These are phyloP conservation scores for Poeciliopsis retropinna DNA, from an alignment of 2,113 vertebrate genomes.

Conservation along the genomic window DNA sequence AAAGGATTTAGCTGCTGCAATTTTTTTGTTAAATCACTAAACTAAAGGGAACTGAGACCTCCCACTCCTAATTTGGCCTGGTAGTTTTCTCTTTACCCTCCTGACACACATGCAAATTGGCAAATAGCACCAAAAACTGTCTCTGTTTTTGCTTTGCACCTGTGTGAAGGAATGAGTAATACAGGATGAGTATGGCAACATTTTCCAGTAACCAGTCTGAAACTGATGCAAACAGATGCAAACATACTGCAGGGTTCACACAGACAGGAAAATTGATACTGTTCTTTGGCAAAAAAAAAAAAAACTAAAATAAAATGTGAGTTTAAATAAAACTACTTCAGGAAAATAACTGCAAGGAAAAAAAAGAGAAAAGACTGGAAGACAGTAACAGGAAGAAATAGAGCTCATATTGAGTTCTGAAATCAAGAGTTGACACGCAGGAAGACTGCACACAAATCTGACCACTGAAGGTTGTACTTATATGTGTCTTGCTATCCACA, in stretches of 20 bases:
- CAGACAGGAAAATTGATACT: conserved; percentile 1
- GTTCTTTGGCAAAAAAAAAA: neutral
- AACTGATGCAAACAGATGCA: conserved; percentile 9
- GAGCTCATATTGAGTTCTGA: conserved; percentile 1
- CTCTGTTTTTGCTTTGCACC: neutral
- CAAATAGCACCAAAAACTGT: neutral
- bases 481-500: neutral
- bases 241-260: conserved; percentile 1
- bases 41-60: neutral
- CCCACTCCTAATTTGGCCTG: neutral
- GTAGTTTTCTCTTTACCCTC: neutral
- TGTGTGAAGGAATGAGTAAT: neutral
- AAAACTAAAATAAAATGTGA: no score
- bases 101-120: neutral
- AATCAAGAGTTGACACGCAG: neutral
- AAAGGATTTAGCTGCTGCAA: neutral
- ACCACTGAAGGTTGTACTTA: neutral
- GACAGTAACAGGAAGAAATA: neutral
- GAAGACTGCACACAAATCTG: neutral
- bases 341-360: conserved; percentile 2
- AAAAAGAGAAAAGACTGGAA: neutral
- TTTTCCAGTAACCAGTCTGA: neutral
- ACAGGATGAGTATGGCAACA: neutral
- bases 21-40: neutral
- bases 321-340: conserved; percentile 2